Percentiles rank a stretch among this genome's conserved stretches.
Conservation (phyloP, 2,797 vertebrate genomes). For the Cephalopachus bancanus region DNA sequence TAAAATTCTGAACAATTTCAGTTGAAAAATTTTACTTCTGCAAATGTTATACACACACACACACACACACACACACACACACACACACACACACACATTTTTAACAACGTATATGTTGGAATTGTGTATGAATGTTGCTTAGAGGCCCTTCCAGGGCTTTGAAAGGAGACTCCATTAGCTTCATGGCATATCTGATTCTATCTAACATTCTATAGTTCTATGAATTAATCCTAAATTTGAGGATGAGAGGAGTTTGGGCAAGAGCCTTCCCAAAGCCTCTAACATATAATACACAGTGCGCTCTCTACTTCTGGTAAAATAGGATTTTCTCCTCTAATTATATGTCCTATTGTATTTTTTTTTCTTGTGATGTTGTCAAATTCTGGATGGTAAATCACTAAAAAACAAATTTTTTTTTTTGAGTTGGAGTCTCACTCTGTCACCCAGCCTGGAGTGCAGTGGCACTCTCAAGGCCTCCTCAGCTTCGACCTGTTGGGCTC, state of each 20-base stretch:
- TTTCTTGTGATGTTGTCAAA: constrained; percentile 28
- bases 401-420: background rate
- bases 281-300: background rate
- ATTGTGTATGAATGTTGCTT: background rate
- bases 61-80: too few relatives aligned
- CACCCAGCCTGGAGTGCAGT: too few relatives aligned
- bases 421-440: too few relatives aligned
- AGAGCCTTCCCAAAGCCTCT: background rate
- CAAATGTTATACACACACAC: background rate
- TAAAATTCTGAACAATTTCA: background rate
- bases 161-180: background rate
- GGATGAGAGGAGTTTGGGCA: background rate
- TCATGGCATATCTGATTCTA: background rate
- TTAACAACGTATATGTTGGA: background rate
- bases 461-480: too few relatives aligned
- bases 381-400: background rate
- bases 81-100: too few relatives aligned
- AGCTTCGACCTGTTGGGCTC: too few relatives aligned
- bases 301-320: constrained; percentile 11
- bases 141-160: background rate
- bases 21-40: constrained; percentile 58
- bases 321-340: constrained; percentile 45
- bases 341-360: background rate
- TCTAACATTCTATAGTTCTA: background rate
- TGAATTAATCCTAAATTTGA: constrained; percentile 38